Evolutionary conservation across 2,888 invertebrate genomes (phyloP).

Genomic region (Callimorpha dominula): DNA sequence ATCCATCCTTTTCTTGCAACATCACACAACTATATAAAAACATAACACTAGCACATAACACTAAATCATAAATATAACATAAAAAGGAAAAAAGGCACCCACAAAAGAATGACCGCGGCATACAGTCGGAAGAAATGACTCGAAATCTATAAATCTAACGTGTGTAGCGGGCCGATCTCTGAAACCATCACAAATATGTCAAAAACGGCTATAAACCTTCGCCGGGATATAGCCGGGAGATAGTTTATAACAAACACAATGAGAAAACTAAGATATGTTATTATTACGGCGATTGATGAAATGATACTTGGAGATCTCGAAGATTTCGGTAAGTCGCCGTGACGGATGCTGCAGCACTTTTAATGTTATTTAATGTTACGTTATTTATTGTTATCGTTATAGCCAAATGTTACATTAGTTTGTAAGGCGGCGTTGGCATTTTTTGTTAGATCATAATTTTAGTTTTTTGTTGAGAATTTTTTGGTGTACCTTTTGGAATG

Average conservation of each 20-base stretch:
- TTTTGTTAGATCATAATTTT: constrained; percentile 44
- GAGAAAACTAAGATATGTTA: constrained; percentile 64
- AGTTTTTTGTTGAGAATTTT: constrained; percentile 37
- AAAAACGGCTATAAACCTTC: constrained; percentile 79
- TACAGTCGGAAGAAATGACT: constrained; percentile 62
- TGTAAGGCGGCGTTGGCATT: constrained; percentile 39
- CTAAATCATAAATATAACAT: constrained; percentile 57
- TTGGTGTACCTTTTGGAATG: constrained; percentile 36
- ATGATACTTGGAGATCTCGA: constrained; percentile 43
- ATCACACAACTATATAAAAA: constrained; percentile 44
- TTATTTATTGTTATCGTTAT: constrained; percentile 24
- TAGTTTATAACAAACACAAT: constrained; percentile 81
- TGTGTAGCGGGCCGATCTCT: constrained; percentile 62
- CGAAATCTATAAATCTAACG: constrained; percentile 68
- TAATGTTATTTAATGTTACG: constrained; percentile 47
- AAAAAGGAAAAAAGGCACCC: constrained; percentile 47
- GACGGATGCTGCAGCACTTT: constrained; percentile 49
- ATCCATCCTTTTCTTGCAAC: constrained; percentile 40
- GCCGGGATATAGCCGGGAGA: constrained; percentile 69
- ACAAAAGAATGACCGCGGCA: constrained; percentile 68
- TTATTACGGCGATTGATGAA: constrained; percentile 67
- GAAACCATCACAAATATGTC: constrained; percentile 85
- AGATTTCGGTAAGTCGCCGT: constrained; percentile 45
- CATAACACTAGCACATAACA: constrained; percentile 49
- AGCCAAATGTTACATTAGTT: constrained; percentile 40